Conservation (phyloP, 2,113 vertebrate species). For the Sula dactylatra region DNA sequence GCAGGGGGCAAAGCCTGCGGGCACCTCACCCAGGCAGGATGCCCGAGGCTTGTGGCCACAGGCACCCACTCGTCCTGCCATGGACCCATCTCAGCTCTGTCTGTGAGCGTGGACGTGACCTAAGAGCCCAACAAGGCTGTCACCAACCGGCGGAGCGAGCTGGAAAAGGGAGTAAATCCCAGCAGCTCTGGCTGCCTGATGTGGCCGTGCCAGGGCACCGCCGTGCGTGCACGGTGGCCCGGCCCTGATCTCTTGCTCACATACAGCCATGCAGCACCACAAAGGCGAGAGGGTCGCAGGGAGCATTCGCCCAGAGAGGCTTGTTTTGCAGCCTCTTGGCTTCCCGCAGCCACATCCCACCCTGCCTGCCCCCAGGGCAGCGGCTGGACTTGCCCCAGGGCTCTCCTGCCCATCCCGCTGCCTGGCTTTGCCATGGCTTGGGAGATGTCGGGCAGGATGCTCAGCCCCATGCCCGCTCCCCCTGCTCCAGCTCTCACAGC, state of each 20-base stretch:
- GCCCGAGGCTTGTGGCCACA: not conserved
- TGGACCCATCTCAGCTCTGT: not conserved
- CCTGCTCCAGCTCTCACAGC: not conserved
- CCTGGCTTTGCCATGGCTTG: not conserved
- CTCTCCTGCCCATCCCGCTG: not conserved
- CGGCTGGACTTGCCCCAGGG: not conserved
- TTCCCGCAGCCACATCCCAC: not conserved
- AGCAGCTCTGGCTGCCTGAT: not conserved
- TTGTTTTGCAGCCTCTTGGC: not conserved
- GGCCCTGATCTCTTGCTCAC: not conserved
- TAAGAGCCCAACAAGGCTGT: not conserved
- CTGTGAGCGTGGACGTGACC: rapidly evolving
- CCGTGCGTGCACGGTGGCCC: rapidly evolving
- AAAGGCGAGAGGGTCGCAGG: too few relatives aligned
- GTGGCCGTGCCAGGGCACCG: not conserved
- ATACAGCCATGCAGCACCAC: not conserved
- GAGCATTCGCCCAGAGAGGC: not conserved
- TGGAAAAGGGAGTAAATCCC: not conserved
- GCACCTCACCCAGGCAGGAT: not conserved
- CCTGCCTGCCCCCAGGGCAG: not conserved
- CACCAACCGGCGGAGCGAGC: not conserved
- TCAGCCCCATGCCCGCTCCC: not conserved
- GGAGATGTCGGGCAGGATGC: not conserved
- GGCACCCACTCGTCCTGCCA: not conserved
- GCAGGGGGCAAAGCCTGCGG: not conserved